Evolutionary conservation across 2,888 invertebrate genomes (phyloP).

Genomic region (Oscheius sp.): DNA sequence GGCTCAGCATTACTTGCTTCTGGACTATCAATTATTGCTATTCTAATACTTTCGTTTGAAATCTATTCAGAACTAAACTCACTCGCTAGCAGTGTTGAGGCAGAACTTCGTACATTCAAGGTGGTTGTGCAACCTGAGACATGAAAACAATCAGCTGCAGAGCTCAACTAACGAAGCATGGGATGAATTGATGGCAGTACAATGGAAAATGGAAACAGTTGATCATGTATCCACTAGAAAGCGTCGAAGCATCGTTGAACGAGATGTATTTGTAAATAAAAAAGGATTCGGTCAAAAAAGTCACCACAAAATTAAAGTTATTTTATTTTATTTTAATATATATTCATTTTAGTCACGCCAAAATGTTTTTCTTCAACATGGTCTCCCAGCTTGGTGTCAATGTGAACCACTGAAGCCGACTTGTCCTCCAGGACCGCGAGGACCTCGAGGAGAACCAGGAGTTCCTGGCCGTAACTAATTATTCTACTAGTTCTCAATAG

Average conservation of each 20-base stretch:
- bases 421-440: slow-evolving; percentile 40
- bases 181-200: slow-evolving; percentile 18
- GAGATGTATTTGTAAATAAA: slow-evolving; percentile 25
- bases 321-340: background rate
- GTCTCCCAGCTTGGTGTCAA: slow-evolving; percentile 40
- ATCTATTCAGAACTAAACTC: background rate
- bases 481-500: background rate
- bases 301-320: background rate
- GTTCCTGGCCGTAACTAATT: slow-evolving; percentile 25
- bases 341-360: slow-evolving; percentile 18
- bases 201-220: slow-evolving; percentile 15
- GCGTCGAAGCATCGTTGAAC: slow-evolving; percentile 1
- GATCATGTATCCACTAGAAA: slow-evolving; percentile 1
- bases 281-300: background rate
- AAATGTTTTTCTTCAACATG: slow-evolving; percentile 17
- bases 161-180: slow-evolving; percentile 20
- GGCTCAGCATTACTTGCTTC: slow-evolving; percentile 11
- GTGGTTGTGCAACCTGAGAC: background rate
- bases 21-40: background rate
- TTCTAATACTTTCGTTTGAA: background rate
- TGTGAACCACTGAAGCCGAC: slow-evolving; percentile 39
- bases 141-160: background rate
- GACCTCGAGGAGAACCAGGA: slow-evolving; percentile 36
- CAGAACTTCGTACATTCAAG: slow-evolving; percentile 11
- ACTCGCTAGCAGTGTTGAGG: background rate